These are phyloP conservation scores for Dasypus novemcinctus DNA, from an alignment of 2,113 vertebrate genomes.

Conservation along the genomic window DNA sequence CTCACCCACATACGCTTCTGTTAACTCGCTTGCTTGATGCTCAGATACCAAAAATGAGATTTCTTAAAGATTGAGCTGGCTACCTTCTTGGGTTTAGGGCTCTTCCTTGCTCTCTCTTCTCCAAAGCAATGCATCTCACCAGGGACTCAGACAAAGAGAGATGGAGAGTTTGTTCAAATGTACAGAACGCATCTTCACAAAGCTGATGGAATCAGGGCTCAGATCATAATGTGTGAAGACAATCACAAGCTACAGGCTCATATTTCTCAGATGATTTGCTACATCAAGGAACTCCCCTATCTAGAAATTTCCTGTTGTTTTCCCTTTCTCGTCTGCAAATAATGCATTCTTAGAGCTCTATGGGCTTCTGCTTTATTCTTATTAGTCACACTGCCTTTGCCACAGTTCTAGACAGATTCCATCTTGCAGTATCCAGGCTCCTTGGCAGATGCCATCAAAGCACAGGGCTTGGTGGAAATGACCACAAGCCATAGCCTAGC, in stretches of 20 bases:
- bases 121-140: not conserved
- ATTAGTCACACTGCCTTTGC: not conserved
- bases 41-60: not conserved
- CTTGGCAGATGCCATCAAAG: not conserved
- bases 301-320: not conserved
- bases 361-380: not conserved
- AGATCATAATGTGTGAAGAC: not conserved
- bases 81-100: not conserved
- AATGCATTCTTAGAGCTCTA: not conserved
- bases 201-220: fast-evolving
- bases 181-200: not conserved
- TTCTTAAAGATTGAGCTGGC: not conserved
- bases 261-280: not conserved
- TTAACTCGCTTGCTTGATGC: not conserved
- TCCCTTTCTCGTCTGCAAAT: not conserved
- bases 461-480: not conserved
- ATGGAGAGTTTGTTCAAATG: not conserved
- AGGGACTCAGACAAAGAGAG: not conserved
- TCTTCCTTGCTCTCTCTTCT: not conserved
- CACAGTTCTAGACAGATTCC: not conserved
- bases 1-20: not conserved
- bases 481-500: not conserved
- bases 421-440: not conserved
- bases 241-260: not conserved
- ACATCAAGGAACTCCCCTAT: not conserved